A percentile compares a stretch with the other conserved stretches of the same genome.
Conservation (phyloP, 1,140 invertebrate genomes). For the Dinothrombium tinctorium region DNA sequence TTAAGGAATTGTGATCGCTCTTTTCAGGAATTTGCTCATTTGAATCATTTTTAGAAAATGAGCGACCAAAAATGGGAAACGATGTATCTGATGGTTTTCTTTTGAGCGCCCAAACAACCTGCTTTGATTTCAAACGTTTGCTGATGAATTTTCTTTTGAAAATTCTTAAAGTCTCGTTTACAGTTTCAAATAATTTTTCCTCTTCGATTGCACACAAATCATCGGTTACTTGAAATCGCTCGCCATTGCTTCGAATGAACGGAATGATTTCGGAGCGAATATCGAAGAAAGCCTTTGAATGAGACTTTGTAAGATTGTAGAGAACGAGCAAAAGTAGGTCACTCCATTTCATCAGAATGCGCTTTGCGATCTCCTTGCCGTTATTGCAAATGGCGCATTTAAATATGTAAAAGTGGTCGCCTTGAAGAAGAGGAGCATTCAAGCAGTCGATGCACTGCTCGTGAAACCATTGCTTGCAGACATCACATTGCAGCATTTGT, state of each 20-base stretch:
- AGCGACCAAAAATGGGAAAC: too few species aligned
- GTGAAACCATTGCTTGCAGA: constrained; percentile 78
- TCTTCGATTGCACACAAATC: too few species aligned
- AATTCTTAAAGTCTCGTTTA: too few species aligned
- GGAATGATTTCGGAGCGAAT: constrained; percentile 53
- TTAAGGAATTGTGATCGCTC: too few species aligned
- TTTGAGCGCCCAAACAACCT: too few species aligned
- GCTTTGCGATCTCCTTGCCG: constrained; percentile 39
- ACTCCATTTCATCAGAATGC: constrained; percentile 24
- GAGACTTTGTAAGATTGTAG: constrained; percentile 57
- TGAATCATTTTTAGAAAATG: too few species aligned
- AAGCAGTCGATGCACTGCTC: constrained; percentile 61
- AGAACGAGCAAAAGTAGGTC: constrained; percentile 64
- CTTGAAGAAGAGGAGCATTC: constrained; percentile 51
- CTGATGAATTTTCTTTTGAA: too few species aligned
- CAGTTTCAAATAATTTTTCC: too few species aligned
- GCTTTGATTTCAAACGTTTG: too few species aligned
- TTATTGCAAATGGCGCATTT: constrained; percentile 66
- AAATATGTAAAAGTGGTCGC: constrained; percentile 73
- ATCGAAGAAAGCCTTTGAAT: constrained; percentile 64
- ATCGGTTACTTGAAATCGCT: constrained; percentile 44
- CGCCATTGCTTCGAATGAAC: constrained; percentile 57
- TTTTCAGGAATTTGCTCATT: too few species aligned
- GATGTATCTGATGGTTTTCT: too few species aligned
- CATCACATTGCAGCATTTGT: constrained; percentile 69